Evolutionary conservation across 2,888 invertebrate genomes (phyloP), one percentile per base, ranked within the genome.

Genomic region (Blera fallax): DNA sequence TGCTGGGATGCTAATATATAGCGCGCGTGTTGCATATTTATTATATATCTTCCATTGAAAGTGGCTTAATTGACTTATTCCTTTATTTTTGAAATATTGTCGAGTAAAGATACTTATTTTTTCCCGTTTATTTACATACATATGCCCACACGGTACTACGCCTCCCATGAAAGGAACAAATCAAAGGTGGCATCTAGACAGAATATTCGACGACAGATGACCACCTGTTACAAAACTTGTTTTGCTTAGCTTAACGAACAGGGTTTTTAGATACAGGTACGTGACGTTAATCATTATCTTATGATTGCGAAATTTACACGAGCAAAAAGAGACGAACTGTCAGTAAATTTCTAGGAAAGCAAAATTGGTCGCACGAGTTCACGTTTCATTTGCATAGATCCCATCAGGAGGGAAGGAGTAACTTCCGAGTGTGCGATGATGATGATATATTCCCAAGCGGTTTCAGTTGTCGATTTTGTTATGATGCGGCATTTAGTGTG

Each of bases 21-120:
- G 11, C 21, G 48, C 70, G 70, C 70, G 70, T 58, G 45, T 70
- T 70, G 56, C 56, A 70, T 70, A 70, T 40, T 21, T 8, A 37
- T 50, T 21, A n/a, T n/a, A n/a, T n/a, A n/a, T n/a, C n/a, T n/a
- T n/a, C n/a, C n/a, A n/a, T n/a, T n/a, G n/a, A n/a, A n/a, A n/a
- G n/a, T n/a, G n/a, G n/a, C n/a, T n/a, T n/a, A n/a, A n/a, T n/a
- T n/a, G n/a, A n/a, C n/a, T n/a, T n/a, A n/a, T n/a, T n/a, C n/a
- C n/a, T n/a, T n/a, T n/a, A n/a, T n/a, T n/a, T n/a, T n/a, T n/a
- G n/a, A n/a, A n/a, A n/a, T n/a, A n/a, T n/a, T n/a, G n/a, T n/a
- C 24, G 18, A 21, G 7, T 1, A 32, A 40, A 40, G 1, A 14
- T 14, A 6, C 21, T 29, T 10, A 8, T 21, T 52, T 27, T n/a